phyloP scores from a whole-genome alignment of 92 coral and sea anemone species.

The Palythoa grandis region DNA sequence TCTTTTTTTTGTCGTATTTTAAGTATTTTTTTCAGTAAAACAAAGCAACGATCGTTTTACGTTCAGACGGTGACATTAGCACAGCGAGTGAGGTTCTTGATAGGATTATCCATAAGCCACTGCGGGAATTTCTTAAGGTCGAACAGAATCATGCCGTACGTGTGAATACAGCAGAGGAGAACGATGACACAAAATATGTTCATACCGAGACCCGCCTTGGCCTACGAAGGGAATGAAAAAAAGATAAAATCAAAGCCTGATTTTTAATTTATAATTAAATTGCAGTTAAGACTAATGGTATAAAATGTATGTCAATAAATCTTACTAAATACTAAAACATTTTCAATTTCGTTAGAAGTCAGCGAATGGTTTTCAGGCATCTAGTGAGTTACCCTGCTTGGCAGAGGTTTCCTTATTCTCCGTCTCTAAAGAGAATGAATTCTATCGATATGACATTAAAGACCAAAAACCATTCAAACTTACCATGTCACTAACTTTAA shows the following conservation, averaged over 20 bases:
- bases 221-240: constrained; percentile 52
- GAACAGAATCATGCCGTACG: constrained; percentile 70
- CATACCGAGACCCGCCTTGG: constrained; percentile 88
- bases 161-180: constrained; percentile 76
- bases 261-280: too few species aligned
- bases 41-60: not conserved
- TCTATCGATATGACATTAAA: too few species aligned
- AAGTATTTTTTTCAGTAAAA: not conserved
- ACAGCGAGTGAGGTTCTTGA: constrained; percentile 40
- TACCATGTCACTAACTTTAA: constrained; percentile 95
- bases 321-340: too few species aligned
- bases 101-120: constrained; percentile 61
- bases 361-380: too few species aligned
- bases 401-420: too few species aligned
- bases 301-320: too few species aligned
- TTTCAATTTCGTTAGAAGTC: too few species aligned
- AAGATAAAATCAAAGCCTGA: too few species aligned
- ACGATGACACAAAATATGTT: constrained; percentile 71
- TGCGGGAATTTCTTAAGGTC: constrained; percentile 79
- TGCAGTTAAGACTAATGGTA: too few species aligned
- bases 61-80: constrained; percentile 23
- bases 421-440: too few species aligned
- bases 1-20: not conserved
- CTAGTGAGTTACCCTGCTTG: too few species aligned
- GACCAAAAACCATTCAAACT: constrained; percentile 1